These are phyloP conservation scores for Hololepta plana DNA, from an alignment of 2,888 invertebrate species.

Conservation along the genomic window DNA sequence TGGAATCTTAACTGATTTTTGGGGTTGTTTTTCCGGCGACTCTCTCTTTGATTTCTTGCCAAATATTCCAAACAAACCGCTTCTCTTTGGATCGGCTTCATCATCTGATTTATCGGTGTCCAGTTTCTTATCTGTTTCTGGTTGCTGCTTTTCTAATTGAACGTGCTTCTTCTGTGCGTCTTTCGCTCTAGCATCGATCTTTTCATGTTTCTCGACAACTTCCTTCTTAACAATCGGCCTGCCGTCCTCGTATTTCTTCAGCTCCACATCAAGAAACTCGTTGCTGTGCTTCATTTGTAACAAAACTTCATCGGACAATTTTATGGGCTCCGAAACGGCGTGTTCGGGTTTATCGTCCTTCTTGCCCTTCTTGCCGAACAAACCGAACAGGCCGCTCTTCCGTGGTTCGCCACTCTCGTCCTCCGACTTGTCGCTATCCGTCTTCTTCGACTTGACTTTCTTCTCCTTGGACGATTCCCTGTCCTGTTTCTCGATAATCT, in stretches of 20 bases:
- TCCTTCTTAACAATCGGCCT: conserved; percentile 8
- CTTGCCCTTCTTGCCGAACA: conserved; percentile 13
- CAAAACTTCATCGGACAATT: conserved; percentile 8
- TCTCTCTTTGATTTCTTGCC: conserved; percentile 14
- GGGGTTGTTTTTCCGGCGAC: neutral
- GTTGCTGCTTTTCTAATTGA: conserved; percentile 4
- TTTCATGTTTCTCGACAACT: conserved; percentile 2
- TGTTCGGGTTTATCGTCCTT: conserved; percentile 8
- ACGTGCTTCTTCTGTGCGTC: conserved; percentile 7
- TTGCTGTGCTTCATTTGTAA: conserved; percentile 12
- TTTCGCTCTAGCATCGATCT: conserved; percentile 4
- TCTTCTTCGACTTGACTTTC: conserved; percentile 7
- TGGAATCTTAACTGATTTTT: too few species aligned
- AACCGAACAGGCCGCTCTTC: conserved; percentile 13
- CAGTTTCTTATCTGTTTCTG: conserved; percentile 3
- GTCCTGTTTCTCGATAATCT: conserved; percentile 23
- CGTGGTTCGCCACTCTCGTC: conserved; percentile 13
- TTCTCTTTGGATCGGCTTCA: conserved; percentile 8
- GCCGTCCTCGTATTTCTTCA: conserved; percentile 12
- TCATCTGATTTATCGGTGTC: conserved; percentile 6
- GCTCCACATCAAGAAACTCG: conserved; percentile 16
- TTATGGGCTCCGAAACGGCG: conserved; percentile 3
- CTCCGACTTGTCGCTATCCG: conserved; percentile 8
- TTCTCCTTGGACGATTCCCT: conserved; percentile 19
- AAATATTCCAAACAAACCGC: conserved; percentile 15